Evolutionary conservation across 2,797 vertebrate genomes (phyloP).

Genomic region (Orestias chungarensis): DNA sequence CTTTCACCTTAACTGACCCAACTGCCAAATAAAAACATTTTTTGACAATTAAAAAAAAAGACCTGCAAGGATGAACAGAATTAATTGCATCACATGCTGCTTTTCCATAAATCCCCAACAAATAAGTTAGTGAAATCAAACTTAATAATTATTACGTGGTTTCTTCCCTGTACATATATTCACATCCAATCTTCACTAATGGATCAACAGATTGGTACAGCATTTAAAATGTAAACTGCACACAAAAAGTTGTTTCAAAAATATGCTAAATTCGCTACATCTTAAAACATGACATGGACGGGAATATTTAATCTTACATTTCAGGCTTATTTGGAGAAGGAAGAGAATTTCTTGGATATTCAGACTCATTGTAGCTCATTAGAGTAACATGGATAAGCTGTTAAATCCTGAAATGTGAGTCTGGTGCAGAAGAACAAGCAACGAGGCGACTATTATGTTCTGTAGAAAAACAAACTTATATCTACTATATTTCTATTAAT

Average conservation of each 20-base stretch:
- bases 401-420: background rate
- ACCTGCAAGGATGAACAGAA: background rate
- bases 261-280: background rate
- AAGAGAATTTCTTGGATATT: too few relatives aligned
- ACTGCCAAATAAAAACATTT: too few relatives aligned
- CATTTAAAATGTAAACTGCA: background rate
- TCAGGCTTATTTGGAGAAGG: too few relatives aligned
- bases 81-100: background rate
- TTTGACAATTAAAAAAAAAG: background rate
- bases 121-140: too few relatives aligned
- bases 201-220: background rate
- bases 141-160: too few relatives aligned
- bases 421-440: background rate
- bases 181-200: background rate
- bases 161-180: background rate
- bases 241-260: too few relatives aligned
- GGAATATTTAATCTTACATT: background rate
- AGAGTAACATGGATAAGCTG: background rate
- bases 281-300: background rate
- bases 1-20: background rate
- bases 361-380: too few relatives aligned
- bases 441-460: background rate
- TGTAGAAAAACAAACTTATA: background rate
- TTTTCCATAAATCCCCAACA: background rate
- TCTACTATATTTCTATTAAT: background rate